Conservation (phyloP, 2,113 vertebrate species). For the Mormoops blainvillei region DNA sequence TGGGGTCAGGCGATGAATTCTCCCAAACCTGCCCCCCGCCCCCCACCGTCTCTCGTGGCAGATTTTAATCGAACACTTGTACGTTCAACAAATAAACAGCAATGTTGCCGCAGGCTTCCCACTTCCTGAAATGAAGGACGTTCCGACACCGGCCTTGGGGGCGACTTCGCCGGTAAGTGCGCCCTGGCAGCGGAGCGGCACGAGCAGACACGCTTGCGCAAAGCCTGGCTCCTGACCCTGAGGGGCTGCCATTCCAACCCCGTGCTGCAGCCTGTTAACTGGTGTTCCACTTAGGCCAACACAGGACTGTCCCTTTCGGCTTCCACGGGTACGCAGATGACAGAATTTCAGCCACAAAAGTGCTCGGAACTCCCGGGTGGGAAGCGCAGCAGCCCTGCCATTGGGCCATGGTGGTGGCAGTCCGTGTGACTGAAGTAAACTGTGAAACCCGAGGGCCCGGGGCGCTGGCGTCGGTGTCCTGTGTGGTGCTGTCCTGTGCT, state of each 20-base stretch:
- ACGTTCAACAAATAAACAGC: fast-evolving
- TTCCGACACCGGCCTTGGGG: no score
- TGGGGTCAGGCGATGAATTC: fast-evolving
- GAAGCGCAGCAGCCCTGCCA: no score
- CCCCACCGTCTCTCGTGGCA: no score
- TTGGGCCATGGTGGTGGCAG: no score
- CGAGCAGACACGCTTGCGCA: no score
- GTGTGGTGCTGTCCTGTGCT: fast-evolving
- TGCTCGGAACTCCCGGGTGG: fast-evolving
- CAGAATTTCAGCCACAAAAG: fast-evolving
- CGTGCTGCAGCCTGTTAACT: background rate
- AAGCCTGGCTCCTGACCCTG: background rate
- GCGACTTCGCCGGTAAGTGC: no score
- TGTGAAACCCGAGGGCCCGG: fast-evolving
- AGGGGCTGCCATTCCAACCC: background rate
- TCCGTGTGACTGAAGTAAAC: background rate
- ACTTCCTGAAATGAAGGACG: fast-evolving
- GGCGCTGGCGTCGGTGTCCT: fast-evolving
- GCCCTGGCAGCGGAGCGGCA: no score
- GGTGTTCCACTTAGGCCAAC: background rate
- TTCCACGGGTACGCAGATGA: fast-evolving
- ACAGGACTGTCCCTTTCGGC: background rate
- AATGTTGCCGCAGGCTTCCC: fast-evolving
- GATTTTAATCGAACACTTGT: fast-evolving
- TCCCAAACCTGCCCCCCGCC: fast-evolving